A percentile compares a stretch with the other conserved stretches of the same genome.
Evolutionary conservation across 2,797 vertebrate species (phyloP).

Genomic region (Typhlichthys eigenmanni): DNA sequence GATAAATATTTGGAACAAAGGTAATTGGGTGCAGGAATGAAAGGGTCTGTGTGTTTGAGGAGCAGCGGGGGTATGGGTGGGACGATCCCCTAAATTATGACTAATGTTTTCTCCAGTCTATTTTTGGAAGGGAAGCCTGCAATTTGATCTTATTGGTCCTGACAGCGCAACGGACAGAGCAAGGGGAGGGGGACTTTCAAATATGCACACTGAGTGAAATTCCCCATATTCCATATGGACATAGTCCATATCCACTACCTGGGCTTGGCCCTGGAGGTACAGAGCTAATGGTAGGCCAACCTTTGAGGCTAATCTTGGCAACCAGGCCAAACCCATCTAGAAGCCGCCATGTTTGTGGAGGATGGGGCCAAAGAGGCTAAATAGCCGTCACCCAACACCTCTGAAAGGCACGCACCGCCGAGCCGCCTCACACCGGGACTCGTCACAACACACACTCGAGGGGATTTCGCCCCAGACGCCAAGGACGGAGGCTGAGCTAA

Average conservation of each 20-base stretch:
- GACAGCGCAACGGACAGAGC: conserved; percentile 55
- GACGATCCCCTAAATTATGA: conserved; percentile 44
- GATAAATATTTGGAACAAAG: conserved; percentile 10
- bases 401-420: conserved; percentile 37
- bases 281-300: conserved; percentile 34
- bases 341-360: conserved; percentile 40
- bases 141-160: conserved; percentile 58
- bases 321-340: conserved; percentile 37
- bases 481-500: conserved; percentile 34
- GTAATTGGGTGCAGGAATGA: conserved; percentile 24
- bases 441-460: conserved; percentile 40
- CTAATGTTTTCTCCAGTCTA: conserved; percentile 59
- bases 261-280: conserved; percentile 42
- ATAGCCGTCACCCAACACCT: conserved; percentile 47
- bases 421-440: conserved; percentile 33
- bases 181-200: conserved; percentile 37
- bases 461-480: conserved; percentile 45
- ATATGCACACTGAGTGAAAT: conserved; percentile 43
- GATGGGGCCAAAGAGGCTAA: conserved; percentile 34
- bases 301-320: conserved; percentile 40
- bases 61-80: conserved; percentile 28
- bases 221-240: no score
- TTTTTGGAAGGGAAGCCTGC: conserved; percentile 51
- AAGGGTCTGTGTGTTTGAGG: conserved; percentile 21
- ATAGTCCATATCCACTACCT: conserved; percentile 35